Evolutionary conservation across 1,140 invertebrate species (phyloP).

Genomic region (Drosophila grimshawi): DNA sequence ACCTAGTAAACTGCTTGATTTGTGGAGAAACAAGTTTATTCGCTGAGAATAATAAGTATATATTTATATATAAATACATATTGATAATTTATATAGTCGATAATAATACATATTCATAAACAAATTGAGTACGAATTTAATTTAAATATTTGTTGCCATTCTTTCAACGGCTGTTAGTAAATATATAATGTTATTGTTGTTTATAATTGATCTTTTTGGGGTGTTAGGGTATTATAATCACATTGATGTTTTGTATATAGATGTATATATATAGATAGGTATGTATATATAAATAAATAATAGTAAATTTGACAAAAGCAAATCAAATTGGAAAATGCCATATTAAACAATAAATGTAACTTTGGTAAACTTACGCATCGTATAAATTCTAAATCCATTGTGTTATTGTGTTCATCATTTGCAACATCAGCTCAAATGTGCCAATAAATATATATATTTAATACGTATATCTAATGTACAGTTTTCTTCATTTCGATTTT

Average conservation of each 20-base stretch:
- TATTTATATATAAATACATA: slow-evolving; percentile 39
- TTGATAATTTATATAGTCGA: slow-evolving; percentile 61
- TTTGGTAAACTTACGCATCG: slow-evolving; percentile 77
- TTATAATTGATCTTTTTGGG: slow-evolving; percentile 49
- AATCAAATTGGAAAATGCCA: slow-evolving; percentile 57
- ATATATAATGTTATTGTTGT: slow-evolving; percentile 38
- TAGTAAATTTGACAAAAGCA: slow-evolving; percentile 48
- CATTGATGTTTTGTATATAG: slow-evolving; percentile 62
- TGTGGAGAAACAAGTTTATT: slow-evolving; percentile 49
- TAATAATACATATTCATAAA: slow-evolving; percentile 73
- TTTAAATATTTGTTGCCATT: slow-evolving; percentile 54
- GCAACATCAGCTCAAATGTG: slow-evolving; percentile 13
- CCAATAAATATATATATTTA: slow-evolving; percentile 1
- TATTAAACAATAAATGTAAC: slow-evolving; percentile 66
- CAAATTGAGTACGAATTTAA: slow-evolving; percentile 61
- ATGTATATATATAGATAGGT: slow-evolving; percentile 16
- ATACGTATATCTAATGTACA: slow-evolving; percentile 51
- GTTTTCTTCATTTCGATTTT: slow-evolving; percentile 1
- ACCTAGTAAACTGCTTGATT: slow-evolving; percentile 1
- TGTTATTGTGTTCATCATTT: slow-evolving; percentile 23
- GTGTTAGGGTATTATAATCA: slow-evolving; percentile 65
- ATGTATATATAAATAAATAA: slow-evolving; percentile 64
- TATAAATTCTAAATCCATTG: slow-evolving; percentile 72
- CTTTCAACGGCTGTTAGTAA: slow-evolving; percentile 62
- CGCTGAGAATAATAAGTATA: slow-evolving; percentile 41